These are phyloP conservation scores for Gorsachius magnificus DNA, from an alignment of 2,797 vertebrate genomes.

Conservation along the genomic window DNA sequence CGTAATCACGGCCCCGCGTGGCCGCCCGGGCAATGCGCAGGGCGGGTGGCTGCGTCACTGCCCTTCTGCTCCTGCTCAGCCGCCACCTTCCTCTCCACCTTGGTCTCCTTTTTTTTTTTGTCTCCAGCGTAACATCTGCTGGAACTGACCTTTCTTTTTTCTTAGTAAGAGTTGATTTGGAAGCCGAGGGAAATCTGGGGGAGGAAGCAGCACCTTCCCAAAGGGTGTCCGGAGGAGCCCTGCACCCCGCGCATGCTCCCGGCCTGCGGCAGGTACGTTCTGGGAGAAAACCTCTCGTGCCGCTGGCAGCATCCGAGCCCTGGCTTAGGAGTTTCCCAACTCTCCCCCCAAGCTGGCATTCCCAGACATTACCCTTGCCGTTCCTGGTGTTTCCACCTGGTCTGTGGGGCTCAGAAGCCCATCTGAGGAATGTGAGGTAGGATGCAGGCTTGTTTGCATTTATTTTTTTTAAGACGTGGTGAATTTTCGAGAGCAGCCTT, in stretches of 20 bases:
- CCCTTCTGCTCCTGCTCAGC: neutral
- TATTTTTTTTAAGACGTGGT: neutral
- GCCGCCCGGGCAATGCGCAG: accelerated
- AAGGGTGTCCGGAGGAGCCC: neutral
- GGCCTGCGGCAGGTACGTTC: neutral
- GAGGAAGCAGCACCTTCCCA: neutral
- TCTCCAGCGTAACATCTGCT: neutral
- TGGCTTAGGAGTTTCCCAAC: neutral
- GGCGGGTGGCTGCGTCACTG: neutral
- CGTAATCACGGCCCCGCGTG: neutral
- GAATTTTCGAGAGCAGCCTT: neutral
- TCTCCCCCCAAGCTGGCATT: accelerated
- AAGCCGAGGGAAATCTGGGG: neutral
- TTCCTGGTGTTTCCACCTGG: neutral
- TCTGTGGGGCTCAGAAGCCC: neutral
- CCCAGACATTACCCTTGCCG: neutral
- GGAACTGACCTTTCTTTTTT: neutral
- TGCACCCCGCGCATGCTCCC: neutral
- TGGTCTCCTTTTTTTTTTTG: neutral
- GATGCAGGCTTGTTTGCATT: neutral
- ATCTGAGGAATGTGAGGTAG: neutral
- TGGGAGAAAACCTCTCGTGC: neutral
- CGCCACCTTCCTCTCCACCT: neutral
- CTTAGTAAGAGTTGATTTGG: neutral
- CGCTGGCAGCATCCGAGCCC: accelerated